Percentiles rank a stretch among this genome's conserved stretches.
phyloP scores from a whole-genome alignment of 1,140 invertebrate species.

The Ceratoteleas bidentatus region DNA sequence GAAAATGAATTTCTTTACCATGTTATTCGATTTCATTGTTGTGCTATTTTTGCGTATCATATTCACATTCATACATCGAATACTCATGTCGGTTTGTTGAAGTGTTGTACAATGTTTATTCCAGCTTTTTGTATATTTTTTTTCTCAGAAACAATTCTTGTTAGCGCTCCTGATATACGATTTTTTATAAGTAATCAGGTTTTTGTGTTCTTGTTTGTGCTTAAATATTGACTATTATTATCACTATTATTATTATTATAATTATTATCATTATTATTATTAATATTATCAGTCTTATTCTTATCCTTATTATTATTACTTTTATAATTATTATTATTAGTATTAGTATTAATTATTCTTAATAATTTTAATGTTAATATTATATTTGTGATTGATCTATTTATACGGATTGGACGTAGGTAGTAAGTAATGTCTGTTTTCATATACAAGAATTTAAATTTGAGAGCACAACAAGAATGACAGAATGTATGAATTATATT shows the following conservation, averaged over 20 bases:
- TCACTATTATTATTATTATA: too few relatives aligned
- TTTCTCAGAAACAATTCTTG: neutral
- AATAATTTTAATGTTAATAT: too few relatives aligned
- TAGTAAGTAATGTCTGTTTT: constrained; percentile 24
- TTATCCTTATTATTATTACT: too few relatives aligned
- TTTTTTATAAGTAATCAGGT: neutral
- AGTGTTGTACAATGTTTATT: neutral
- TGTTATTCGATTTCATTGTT: constrained; percentile 32
- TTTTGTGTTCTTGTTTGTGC: too few relatives aligned
- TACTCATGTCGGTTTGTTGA: neutral
- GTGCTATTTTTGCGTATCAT: constrained; percentile 49
- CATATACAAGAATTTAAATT: constrained; percentile 53
- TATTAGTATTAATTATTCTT: too few relatives aligned
- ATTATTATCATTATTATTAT: too few relatives aligned
- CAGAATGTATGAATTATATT: constrained; percentile 59
- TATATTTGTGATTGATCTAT: neutral
- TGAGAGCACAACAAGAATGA: constrained; percentile 52
- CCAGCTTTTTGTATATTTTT: neutral
- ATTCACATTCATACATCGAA: constrained; percentile 18
- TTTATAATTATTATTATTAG: too few relatives aligned
- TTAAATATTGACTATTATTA: too few relatives aligned
- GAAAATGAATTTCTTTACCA: constrained; percentile 4
- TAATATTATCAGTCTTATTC: too few relatives aligned
- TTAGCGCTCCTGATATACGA: neutral
- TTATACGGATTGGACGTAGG: constrained; percentile 5